Evolutionary conservation across 2,888 invertebrate genomes (phyloP).

Genomic region (Malachius bipustulatus): DNA sequence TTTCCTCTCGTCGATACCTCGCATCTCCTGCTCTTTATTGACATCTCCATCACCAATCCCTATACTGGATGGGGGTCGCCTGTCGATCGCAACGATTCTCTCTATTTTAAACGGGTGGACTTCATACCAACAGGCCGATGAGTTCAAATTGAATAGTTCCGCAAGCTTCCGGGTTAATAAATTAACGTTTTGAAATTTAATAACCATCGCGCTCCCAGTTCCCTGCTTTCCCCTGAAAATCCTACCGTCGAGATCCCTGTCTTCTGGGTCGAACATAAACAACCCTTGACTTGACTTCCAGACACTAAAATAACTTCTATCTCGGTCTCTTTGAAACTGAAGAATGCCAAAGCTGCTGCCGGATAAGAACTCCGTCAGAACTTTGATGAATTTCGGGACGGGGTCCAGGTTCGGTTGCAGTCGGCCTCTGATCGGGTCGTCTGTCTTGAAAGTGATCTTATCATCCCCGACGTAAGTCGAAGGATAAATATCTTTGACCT

Average conservation of each 20-base stretch:
- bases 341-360: too few relatives aligned
- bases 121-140: neutral
- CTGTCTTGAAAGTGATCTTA: slow-evolving; percentile 25
- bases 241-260: slow-evolving; percentile 27
- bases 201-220: slow-evolving; percentile 23
- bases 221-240: slow-evolving; percentile 25
- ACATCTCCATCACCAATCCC: too few relatives aligned
- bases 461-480: slow-evolving; percentile 25
- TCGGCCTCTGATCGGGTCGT: neutral
- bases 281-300: too few relatives aligned
- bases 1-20: too few relatives aligned
- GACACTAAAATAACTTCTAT: too few relatives aligned
- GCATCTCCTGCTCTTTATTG: too few relatives aligned
- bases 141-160: slow-evolving; percentile 13
- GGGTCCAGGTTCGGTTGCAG: slow-evolving; percentile 9
- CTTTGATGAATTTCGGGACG: slow-evolving; percentile 14
- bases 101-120: slow-evolving; percentile 23
- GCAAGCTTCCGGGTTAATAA: slow-evolving; percentile 24
- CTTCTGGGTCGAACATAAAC: slow-evolving; percentile 30
- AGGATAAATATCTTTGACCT: slow-evolving; percentile 25
- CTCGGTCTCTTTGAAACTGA: too few relatives aligned
- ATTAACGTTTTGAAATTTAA: slow-evolving; percentile 23
- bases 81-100: slow-evolving; percentile 25
- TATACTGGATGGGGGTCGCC: slow-evolving; percentile 24
- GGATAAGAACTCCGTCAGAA: slow-evolving; percentile 25